phyloP scores from a whole-genome alignment of 2,113 vertebrate species.

The Lamprologus sp. region DNA sequence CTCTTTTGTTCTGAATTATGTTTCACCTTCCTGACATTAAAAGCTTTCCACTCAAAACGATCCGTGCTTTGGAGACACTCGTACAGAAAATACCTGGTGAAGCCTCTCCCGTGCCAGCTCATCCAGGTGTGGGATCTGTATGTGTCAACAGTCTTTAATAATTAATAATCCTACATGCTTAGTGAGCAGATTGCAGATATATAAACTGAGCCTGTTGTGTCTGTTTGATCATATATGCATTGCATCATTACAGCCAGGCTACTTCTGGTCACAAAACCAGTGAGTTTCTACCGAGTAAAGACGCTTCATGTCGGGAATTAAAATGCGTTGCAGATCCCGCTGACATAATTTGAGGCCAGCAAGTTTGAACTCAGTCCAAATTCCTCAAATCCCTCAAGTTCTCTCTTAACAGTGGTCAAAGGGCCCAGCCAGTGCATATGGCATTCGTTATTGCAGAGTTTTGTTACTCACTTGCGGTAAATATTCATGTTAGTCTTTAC shows the following conservation, averaged over 20 bases:
- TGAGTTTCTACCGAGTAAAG: not conserved
- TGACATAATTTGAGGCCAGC: not conserved
- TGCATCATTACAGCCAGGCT: not conserved
- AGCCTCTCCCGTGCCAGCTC: not conserved
- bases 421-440: not conserved
- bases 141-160: not conserved
- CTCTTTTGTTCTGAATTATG: not conserved
- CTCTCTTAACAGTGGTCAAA: not conserved
- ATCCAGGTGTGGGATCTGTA: not conserved
- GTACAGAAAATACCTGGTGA: not conserved
- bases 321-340: not conserved
- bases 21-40: constrained; percentile 2
- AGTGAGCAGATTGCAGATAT: not conserved
- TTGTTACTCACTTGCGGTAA: not conserved
- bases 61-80: not conserved
- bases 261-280: not conserved
- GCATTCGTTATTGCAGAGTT: not conserved
- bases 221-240: not conserved
- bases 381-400: not conserved
- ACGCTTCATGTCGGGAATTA: not conserved
- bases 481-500: not conserved
- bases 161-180: not conserved
- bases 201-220: not conserved
- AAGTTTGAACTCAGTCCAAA: not conserved
- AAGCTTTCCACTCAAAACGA: not conserved